Percentiles rank a stretch among this genome's conserved stretches.
These are phyloP conservation scores for Phodopus roborovskii DNA, from an alignment of 2,113 vertebrate genomes.

Conservation along the genomic window DNA sequence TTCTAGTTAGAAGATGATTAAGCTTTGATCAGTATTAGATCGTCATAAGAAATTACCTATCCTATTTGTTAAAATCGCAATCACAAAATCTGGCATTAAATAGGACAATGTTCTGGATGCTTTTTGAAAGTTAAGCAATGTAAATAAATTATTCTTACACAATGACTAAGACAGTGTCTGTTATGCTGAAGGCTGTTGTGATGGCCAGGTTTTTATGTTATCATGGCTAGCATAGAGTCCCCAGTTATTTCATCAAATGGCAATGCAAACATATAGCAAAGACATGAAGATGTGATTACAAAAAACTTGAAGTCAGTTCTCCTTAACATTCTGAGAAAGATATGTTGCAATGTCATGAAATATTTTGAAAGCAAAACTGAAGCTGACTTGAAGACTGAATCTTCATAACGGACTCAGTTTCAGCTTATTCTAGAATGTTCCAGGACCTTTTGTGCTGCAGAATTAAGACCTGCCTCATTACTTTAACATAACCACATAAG, in stretches of 20 bases:
- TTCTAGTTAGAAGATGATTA: not conserved
- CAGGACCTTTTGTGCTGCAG: fast-evolving
- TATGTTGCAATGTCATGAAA: not conserved
- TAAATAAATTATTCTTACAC: not conserved
- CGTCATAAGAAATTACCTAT: not conserved
- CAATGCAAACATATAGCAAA: not conserved
- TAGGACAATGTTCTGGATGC: not conserved
- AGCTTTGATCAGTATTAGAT: not conserved
- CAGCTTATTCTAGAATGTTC: not conserved
- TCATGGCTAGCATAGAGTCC: not conserved
- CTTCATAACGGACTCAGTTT: not conserved
- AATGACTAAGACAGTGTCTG: not conserved
- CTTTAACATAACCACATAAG: not conserved
- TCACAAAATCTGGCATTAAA: not conserved
- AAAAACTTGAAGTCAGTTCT: not conserved
- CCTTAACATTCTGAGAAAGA: not conserved
- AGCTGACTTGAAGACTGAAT: not conserved
- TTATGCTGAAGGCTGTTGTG: not conserved
- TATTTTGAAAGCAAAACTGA: not conserved
- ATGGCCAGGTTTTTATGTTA: not conserved
- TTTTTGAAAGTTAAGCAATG: not conserved
- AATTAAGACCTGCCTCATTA: not conserved
- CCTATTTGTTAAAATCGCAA: not conserved
- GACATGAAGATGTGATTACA: not conserved
- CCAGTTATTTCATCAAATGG: not conserved